Conservation (phyloP, 1,140 invertebrate species). For the Berghia stephanieae region DNA sequence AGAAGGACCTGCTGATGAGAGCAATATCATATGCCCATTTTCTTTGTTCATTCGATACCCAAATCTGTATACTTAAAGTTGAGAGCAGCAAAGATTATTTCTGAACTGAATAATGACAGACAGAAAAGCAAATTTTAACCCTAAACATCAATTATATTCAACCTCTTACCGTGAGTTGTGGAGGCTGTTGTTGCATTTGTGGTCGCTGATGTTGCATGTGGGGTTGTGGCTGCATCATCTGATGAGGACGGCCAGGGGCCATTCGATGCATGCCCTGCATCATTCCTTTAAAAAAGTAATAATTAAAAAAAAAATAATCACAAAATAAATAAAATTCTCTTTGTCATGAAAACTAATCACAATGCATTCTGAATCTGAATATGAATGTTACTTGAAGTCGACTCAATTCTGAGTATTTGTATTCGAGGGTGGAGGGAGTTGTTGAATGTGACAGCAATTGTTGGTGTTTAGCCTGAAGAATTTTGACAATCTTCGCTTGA, state of each 20-base stretch:
- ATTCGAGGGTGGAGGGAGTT: background rate
- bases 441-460: background rate
- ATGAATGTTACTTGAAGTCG: background rate
- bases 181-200: slow-evolving; percentile 33
- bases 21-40: background rate
- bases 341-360: background rate
- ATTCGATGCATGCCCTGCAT: slow-evolving; percentile 30
- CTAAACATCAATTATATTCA: background rate
- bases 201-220: slow-evolving; percentile 37
- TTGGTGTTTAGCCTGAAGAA: background rate
- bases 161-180: slow-evolving; percentile 25
- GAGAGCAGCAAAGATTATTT: background rate
- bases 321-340: background rate
- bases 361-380: background rate
- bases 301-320: slow-evolving; percentile 19
- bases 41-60: no score
- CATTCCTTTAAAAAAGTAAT: slow-evolving; percentile 29
- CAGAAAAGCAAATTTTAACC: background rate
- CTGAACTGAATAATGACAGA: background rate
- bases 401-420: background rate
- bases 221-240: no score
- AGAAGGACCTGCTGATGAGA: background rate
- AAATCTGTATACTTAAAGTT: background rate
- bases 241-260: slow-evolving; percentile 18
- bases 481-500: no score